Base-by-base conservation (phyloP, 2,113 vertebrate species). In the Leptobrachium leishanense region DNA sequence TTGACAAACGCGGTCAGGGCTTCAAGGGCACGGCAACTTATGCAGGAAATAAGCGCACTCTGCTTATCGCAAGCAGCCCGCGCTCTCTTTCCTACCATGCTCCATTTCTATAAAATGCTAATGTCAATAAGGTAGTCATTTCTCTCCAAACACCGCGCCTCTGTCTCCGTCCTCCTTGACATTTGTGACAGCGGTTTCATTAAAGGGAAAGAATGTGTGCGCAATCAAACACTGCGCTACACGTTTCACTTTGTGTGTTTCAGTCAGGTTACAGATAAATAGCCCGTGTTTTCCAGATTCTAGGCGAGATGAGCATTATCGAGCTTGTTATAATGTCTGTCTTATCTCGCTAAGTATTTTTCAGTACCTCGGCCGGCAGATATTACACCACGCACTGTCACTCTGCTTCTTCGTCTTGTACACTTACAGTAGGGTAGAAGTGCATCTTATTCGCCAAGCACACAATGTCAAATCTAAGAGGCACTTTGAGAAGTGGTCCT, bases 271-370 rank as follows among this genome's bases (percentile, higher is more conserved):
- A 15, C 50, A 20, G 7, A 62, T 62, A 74, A 74, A 75, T 9
- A n/a, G 73, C 11, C 57, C 6, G 10, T 59, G 55, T 59, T 59
- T 50, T 59, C 13, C 9, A 11, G 55, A 59, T 59, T 59, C 55
- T 13, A 59, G 55, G 3, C 6, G 3, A 46, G 73, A 7, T 4
- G 53, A 73, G 42, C 41, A 5, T n/a, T 43, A 59, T 74, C 42
- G 15, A 39, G 50, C 2, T 11, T 71, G 2, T 15, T 62, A 5
- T 53, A 54, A 54, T 39, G 46, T 71, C 31, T 41, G 41, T 3
- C 40, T 62, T 74, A 74, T 74, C 72, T 43, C 55, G 2, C 10
- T 11, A 59, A 59, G 55, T 59, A 11, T 59, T 59, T 59, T 12
- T 6, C 41, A 3, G 11, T 9, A 43, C 6, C 7, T 31, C 44